Evolutionary conservation across 2,797 vertebrate genomes (phyloP).

Genomic region (Galaxias olidus): DNA sequence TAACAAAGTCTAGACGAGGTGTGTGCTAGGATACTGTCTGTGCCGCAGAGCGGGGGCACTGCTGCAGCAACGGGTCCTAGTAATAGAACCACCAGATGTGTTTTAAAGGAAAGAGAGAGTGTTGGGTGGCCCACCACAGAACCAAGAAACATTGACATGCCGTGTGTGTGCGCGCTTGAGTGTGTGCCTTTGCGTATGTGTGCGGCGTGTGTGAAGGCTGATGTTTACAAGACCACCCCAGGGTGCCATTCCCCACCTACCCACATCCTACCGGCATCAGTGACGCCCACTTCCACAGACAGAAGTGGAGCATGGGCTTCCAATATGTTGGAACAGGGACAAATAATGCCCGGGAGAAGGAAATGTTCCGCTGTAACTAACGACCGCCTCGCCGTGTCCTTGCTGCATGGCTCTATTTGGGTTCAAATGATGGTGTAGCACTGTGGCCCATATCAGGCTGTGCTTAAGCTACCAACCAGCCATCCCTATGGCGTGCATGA

Average conservation of each 20-base stretch:
- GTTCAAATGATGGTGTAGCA: too few species aligned
- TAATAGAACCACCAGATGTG: slow-evolving; percentile 64
- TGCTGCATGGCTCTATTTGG: too few species aligned
- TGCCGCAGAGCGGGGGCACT: slow-evolving; percentile 24
- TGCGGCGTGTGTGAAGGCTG: slow-evolving; percentile 8
- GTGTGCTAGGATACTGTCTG: slow-evolving; percentile 34
- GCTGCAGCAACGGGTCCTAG: too few species aligned
- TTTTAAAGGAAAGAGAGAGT: slow-evolving; percentile 35
- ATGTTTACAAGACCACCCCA: slow-evolving; percentile 12
- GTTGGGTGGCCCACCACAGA: slow-evolving; percentile 56
- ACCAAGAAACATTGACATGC: slow-evolving; percentile 6
- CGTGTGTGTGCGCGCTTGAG: slow-evolving; percentile 4
- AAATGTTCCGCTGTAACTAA: too few species aligned
- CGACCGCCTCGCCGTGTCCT: too few species aligned
- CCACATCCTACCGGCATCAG: slow-evolving; percentile 6
- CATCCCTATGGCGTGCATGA: background rate
- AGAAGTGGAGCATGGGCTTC: background rate
- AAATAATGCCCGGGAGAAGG: too few species aligned
- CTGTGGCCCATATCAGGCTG: background rate
- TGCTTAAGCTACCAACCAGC: background rate
- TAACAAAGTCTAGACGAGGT: slow-evolving; percentile 41
- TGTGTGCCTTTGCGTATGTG: slow-evolving; percentile 20
- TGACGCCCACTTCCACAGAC: background rate
- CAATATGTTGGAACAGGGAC: too few species aligned
- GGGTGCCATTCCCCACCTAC: slow-evolving; percentile 6